Conservation (phyloP, 2,888 invertebrate genomes). For the Hypolimnas misippus region DNA sequence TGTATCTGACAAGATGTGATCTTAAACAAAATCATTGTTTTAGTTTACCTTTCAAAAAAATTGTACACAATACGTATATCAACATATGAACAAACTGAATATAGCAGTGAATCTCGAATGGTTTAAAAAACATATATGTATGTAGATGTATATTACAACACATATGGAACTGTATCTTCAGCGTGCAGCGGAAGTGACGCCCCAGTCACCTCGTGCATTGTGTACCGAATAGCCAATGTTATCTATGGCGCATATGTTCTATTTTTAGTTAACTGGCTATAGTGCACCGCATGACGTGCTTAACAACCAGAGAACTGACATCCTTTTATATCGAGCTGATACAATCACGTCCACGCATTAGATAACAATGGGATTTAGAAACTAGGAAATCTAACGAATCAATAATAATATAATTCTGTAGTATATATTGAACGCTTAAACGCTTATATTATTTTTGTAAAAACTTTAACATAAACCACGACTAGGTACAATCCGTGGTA, state of each 20-base stretch:
- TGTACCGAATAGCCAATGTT: conserved; percentile 53
- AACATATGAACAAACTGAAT: too few species aligned
- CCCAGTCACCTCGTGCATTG: conserved; percentile 71
- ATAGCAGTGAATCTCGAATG: background rate
- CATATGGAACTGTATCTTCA: conserved; percentile 38
- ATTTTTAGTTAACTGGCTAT: conserved; percentile 40
- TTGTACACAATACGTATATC: too few species aligned
- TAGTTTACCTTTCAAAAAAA: too few species aligned
- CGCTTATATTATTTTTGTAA: too few species aligned
- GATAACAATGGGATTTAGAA: background rate
- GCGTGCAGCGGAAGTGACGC: conserved; percentile 67
- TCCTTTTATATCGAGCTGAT: conserved; percentile 8
- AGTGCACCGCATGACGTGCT: conserved; percentile 25
- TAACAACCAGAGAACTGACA: conserved; percentile 27
- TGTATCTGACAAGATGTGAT: too few species aligned
- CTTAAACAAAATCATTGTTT: too few species aligned
- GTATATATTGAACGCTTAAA: too few species aligned
- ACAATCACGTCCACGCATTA: background rate
- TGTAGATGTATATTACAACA: background rate
- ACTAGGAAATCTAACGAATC: too few species aligned
- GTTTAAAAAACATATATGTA: background rate
- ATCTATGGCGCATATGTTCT: conserved; percentile 42
- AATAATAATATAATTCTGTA: background rate
- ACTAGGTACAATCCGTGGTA: too few species aligned
- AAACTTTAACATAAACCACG: too few species aligned